These are phyloP conservation scores for Danaus melanippus DNA, from an alignment of 1,140 invertebrate genomes.

Conservation along the genomic window DNA sequence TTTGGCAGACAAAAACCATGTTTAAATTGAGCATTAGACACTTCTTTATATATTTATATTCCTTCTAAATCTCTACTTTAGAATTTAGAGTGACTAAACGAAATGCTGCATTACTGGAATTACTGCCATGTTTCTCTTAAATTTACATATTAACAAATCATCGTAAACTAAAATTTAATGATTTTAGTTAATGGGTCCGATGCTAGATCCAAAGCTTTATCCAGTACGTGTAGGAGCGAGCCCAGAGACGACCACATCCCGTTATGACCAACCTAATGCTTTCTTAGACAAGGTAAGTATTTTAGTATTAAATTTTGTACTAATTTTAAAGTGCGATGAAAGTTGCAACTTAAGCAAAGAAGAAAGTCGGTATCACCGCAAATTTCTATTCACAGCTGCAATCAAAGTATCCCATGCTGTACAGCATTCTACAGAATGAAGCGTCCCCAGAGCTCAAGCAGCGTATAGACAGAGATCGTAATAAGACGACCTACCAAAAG, in stretches of 20 bases:
- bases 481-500: conserved; percentile 74
- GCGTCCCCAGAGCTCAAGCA: conserved; percentile 70
- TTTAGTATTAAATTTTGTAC: too few species aligned
- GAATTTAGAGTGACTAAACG: too few species aligned
- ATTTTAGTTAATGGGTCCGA: conserved; percentile 68
- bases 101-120: too few species aligned
- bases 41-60: too few species aligned
- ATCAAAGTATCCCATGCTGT: conserved; percentile 74
- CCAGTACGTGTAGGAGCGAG: conserved; percentile 68
- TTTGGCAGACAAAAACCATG: too few species aligned
- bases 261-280: conserved; percentile 71
- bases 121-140: too few species aligned
- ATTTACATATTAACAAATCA: too few species aligned
- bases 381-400: conserved; percentile 53
- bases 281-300: conserved; percentile 71
- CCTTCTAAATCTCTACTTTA: too few species aligned
- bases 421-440: conserved; percentile 71
- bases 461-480: conserved; percentile 71
- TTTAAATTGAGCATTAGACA: too few species aligned
- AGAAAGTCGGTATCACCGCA: too few species aligned
- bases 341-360: too few species aligned
- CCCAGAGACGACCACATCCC: conserved; percentile 63
- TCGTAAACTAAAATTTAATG: conserved; percentile 1
- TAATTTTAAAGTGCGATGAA: too few species aligned
- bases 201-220: conserved; percentile 74